These are phyloP conservation scores for Planiliza haematocheilus DNA, from an alignment of 2,113 vertebrate species.

Conservation along the genomic window DNA sequence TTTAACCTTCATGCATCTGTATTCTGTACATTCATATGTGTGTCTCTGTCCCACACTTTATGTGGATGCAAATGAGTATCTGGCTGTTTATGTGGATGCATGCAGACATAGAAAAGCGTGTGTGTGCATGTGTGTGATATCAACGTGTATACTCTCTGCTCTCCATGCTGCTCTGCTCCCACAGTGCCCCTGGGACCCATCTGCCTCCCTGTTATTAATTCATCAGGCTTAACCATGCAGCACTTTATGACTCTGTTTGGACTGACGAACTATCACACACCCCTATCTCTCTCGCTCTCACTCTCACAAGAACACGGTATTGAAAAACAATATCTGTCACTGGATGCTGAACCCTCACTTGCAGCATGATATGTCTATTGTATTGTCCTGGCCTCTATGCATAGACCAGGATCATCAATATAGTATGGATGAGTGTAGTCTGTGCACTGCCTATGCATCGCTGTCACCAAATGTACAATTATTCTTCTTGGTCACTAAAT, in stretches of 20 bases:
- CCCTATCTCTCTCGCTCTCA: slow-evolving; percentile 48
- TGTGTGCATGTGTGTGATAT: slow-evolving; percentile 45
- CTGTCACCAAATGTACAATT: slow-evolving; percentile 1
- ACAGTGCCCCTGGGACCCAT: slow-evolving; percentile 85
- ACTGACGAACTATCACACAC: slow-evolving; percentile 82
- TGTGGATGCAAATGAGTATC: slow-evolving; percentile 50
- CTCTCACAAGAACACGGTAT: slow-evolving; percentile 42
- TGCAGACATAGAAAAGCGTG: slow-evolving; percentile 10
- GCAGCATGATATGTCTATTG: slow-evolving; percentile 31
- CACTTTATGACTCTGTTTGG: slow-evolving; percentile 85
- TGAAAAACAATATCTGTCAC: slow-evolving; percentile 73
- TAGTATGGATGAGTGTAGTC: background rate
- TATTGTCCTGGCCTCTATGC: slow-evolving; percentile 19
- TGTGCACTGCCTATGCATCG: background rate
- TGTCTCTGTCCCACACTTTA: slow-evolving; percentile 37
- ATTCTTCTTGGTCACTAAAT: slow-evolving; percentile 18
- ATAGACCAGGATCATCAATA: slow-evolving; percentile 12
- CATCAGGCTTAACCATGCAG: slow-evolving; percentile 86
- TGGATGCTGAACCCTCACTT: slow-evolving; percentile 50
- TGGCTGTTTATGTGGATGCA: slow-evolving; percentile 35
- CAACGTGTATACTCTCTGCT: slow-evolving; percentile 59
- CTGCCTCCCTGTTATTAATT: slow-evolving; percentile 87
- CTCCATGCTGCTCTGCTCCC: slow-evolving; percentile 78
- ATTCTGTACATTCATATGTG: slow-evolving; percentile 2
- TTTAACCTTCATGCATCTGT: slow-evolving; percentile 47